These are phyloP conservation scores for Abrostola tripartita DNA, from an alignment of 2,888 invertebrate genomes.

Conservation along the genomic window DNA sequence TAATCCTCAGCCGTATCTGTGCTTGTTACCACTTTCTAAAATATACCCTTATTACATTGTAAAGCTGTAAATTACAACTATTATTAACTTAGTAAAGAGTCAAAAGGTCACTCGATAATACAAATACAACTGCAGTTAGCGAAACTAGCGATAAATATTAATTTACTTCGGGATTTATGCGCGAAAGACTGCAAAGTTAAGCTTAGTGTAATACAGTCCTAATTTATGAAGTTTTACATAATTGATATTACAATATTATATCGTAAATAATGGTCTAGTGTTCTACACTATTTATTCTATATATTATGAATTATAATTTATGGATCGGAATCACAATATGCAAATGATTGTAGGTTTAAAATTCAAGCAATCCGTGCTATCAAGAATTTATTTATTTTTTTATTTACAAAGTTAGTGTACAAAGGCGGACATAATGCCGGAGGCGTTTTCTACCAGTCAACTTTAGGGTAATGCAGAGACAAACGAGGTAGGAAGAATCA, in stretches of 20 bases:
- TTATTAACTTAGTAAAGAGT: constrained; percentile 3
- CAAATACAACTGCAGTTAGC: constrained; percentile 4
- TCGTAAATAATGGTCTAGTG: constrained; percentile 1
- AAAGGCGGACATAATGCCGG: too few relatives aligned
- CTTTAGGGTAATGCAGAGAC: too few relatives aligned
- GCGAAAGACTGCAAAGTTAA: constrained; percentile 5
- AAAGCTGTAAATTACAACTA: not conserved
- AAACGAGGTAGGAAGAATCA: too few relatives aligned
- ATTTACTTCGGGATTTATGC: constrained; percentile 1
- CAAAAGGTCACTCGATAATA: not conserved
- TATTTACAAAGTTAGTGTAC: too few relatives aligned
- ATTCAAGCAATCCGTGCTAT: too few relatives aligned
- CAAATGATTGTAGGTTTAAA: too few relatives aligned
- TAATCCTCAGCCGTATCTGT: too few relatives aligned
- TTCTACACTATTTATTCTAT: not conserved
- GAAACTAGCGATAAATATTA: constrained; percentile 15
- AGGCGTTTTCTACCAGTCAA: too few relatives aligned
- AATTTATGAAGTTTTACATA: not conserved
- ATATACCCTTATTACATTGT: not conserved
- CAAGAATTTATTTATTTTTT: too few relatives aligned
- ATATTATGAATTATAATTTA: too few relatives aligned
- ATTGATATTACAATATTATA: not conserved
- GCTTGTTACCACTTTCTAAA: not conserved
- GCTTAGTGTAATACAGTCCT: not conserved
- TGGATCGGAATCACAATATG: too few relatives aligned